A percentile compares a stretch with the other conserved stretches of the same genome.
Evolutionary conservation across 2,113 vertebrate species (phyloP).

Genomic region (Python bivittatus): DNA sequence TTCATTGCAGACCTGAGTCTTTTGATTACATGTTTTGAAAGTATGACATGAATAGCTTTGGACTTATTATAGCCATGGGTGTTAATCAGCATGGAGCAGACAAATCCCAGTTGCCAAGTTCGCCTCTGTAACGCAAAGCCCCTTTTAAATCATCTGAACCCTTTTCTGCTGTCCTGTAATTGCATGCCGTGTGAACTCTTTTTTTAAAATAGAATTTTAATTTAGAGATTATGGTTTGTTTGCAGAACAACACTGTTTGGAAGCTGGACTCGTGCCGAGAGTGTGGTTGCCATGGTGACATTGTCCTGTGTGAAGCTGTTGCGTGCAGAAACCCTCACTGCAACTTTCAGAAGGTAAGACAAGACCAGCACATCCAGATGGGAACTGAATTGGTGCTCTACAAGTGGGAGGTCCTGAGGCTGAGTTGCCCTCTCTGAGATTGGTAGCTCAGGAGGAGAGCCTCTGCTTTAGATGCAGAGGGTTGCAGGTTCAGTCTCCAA

Average conservation of each 20-base stretch:
- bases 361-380: background rate
- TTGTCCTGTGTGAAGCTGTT: conserved; percentile 78
- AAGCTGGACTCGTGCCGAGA: conserved; percentile 85
- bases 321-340: conserved; percentile 83
- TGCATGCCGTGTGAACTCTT: background rate
- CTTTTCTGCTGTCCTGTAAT: background rate
- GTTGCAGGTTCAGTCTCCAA: background rate
- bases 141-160: conserved; percentile 11
- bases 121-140: conserved; percentile 4
- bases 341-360: conserved; percentile 84
- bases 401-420: background rate
- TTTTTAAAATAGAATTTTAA: conserved; percentile 25
- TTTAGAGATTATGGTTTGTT: conserved; percentile 45
- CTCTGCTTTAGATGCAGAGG: background rate
- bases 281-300: conserved; percentile 80
- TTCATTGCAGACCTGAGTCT: conserved; percentile 5
- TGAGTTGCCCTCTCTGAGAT: accelerated
- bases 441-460: too few relatives aligned
- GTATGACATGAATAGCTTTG: conserved; percentile 23
- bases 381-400: background rate
- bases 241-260: conserved; percentile 88
- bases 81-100: conserved; percentile 40
- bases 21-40: conserved; percentile 9
- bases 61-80: background rate
- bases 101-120: background rate